Base-by-base conservation (phyloP, 1,140 invertebrate species). In the Diachasma alloeum region DNA sequence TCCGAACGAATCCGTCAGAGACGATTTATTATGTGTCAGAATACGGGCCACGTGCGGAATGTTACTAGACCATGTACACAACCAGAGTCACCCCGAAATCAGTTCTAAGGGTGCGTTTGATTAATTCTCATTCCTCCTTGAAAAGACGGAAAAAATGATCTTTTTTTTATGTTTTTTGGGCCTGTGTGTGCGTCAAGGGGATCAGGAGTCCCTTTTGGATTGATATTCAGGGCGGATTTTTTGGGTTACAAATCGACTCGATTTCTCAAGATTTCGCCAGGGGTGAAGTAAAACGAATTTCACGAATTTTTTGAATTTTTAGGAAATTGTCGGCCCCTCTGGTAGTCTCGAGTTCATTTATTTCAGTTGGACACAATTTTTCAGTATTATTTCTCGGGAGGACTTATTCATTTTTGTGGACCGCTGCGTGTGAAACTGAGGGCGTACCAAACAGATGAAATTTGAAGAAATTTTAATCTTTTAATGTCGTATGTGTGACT, bases 11-110 rank as follows among this genome's bases (percentile, higher is more conserved):
- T 17, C n/a, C 48, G 77, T 78, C 77, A 78, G 72, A 75, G 72
- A 59, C 74, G 74, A 75, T 78, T 74, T 75, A 48, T 75, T 56
- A 70, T 76, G 48, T 66, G 24, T 75, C 48, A 59, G 66, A 75
- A 68, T 37, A 37, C 53, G 56, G 68, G 69, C 37, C 72, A 72
- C 59, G 75, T 46, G 75, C 70, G 63, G 24, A 66, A 66, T 66
- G 31, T 66, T 66, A 66, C 13, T 8, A 53, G 48, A 53, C 17
- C 48, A 53, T 53, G 48, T 53, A 53, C 48, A 53, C 48, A 53
- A 19, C 48, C 48, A 53, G 17, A 53, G 6, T 17, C n/a, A 3
- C 6, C 17, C 17, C 48, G 48, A 53, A 53, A 53, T n/a, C 17
- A 53, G 48, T 66, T 66, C 31, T 66, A 22, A 31, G 59, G 59